Conservation (phyloP, 1,140 invertebrate species). For the Pristionchus pacificus region DNA sequence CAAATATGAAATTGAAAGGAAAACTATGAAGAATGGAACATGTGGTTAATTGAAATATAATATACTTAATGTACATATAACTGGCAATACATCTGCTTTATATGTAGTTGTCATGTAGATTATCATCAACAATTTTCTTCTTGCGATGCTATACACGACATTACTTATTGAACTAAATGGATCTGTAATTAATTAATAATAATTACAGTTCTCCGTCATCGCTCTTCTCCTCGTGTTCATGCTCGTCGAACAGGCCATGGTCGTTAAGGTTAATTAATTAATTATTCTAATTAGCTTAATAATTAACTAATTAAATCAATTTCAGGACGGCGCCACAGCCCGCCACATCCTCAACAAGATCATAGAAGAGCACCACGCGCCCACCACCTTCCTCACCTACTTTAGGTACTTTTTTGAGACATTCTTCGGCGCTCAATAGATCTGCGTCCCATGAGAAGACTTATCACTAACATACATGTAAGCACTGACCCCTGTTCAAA, state of each 20-base stretch:
- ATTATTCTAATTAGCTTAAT: neutral
- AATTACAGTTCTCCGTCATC: neutral
- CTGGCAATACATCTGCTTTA: neutral
- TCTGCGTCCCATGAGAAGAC: no score
- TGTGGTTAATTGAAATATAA: no score
- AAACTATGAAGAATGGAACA: no score
- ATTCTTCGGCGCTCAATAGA: no score
- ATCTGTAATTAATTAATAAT: neutral
- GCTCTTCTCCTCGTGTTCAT: neutral
- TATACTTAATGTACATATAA: no score
- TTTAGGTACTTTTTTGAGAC: conserved; percentile 28
- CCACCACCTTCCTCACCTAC: conserved; percentile 35
- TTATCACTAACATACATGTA: no score
- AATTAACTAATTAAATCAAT: neutral
- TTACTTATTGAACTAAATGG: conserved; percentile 10
- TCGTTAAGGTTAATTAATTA: neutral
- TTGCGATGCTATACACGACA: conserved; percentile 6
- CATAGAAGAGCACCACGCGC: conserved; percentile 32
- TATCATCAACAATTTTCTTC: conserved; percentile 7
- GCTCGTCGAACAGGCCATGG: neutral
- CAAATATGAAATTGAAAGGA: no score
- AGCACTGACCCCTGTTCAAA: no score
- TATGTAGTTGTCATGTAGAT: conserved; percentile 5
- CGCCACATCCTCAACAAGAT: conserved; percentile 24
- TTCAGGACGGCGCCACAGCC: neutral